Conservation (phyloP, 1,140 invertebrate species). For the Drosophila persimilis region DNA sequence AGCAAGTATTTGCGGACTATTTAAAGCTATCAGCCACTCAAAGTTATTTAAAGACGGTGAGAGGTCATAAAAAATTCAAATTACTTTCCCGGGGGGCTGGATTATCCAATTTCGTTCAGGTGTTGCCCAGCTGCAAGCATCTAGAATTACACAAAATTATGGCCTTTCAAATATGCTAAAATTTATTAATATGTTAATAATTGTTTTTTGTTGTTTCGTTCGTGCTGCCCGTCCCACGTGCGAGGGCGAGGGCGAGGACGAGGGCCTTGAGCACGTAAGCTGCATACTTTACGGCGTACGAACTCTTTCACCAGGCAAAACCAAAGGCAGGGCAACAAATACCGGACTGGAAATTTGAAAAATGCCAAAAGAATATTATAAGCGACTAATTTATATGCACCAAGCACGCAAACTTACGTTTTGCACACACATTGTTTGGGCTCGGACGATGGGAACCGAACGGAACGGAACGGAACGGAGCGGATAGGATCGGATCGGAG, state of each 20-base stretch:
- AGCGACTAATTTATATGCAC: conserved; percentile 79
- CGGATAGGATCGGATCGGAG: not conserved
- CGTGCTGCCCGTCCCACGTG: conserved; percentile 4
- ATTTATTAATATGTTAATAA: conserved; percentile 82
- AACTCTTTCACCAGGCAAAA: conserved; percentile 70
- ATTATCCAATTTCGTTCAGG: conserved; percentile 68
- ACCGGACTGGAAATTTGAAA: conserved; percentile 76
- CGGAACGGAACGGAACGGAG: conserved; percentile 20
- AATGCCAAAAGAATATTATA: conserved; percentile 82
- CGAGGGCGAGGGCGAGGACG: not conserved
- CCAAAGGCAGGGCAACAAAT: conserved; percentile 45
- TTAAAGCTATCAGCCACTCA: conserved; percentile 29
- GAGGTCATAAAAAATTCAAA: conserved; percentile 28
- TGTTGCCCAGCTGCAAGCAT: conserved; percentile 70
- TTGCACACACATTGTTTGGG: conserved; percentile 76
- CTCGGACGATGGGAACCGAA: conserved; percentile 8
- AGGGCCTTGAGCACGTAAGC: conserved; percentile 69
- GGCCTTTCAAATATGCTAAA: conserved; percentile 78
- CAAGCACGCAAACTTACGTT: conserved; percentile 79
- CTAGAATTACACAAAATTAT: conserved; percentile 80
- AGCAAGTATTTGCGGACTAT: conserved; percentile 6
- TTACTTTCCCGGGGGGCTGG: conserved; percentile 37
- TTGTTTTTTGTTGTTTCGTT: conserved; percentile 62
- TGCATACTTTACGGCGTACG: conserved; percentile 77
- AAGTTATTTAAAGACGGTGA: conserved; percentile 13